Evolutionary conservation across 2,113 vertebrate species (phyloP), one percentile per base, ranked within the genome.

Genomic region (Triplophysa dalaica): DNA sequence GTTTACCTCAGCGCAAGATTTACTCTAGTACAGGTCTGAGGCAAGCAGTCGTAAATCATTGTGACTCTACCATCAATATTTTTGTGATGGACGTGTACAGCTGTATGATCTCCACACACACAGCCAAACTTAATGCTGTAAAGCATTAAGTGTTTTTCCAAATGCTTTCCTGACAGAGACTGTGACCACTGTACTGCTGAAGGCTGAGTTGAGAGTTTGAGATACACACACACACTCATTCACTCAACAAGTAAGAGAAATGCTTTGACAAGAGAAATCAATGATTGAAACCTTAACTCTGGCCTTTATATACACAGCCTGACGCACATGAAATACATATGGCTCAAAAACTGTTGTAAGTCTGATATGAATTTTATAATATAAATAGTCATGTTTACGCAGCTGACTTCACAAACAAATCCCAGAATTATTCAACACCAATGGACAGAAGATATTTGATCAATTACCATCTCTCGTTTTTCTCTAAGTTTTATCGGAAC

Each of bases 1-100:
- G 75, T 75, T 50, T 50, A 78, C 76, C 22, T 41, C 43, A 48
- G 26, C 48, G 29, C 29, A n/a, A 78, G 69, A 74, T 48, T 69
- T 58, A 38, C 43, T 56, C 5, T 48, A 13, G 61, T 50, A 60
- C 75, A 77, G 24, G 19, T 52, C 78, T 72, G 67, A 66, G 62
- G 56, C 70, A 26, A 76, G 54, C 33, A 43, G 62, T 52, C 74
- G 67, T 80, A 77, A 76, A 77, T 83, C 78, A 65, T 1, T 22
- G 10, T 29, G 24, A 77, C 41, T 38, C 62, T 54, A 45, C 24
- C 62, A 54, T 76, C 62, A 76, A 54, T 76, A 54, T 76, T 62
- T 65, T 76, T 65, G 45, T 63, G 73, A 75, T 75, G 60, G 58
- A 41, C 4, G 38, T 63, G 24, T 76, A 45, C 74, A 65, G 74